Conservation (phyloP, 2,888 invertebrate genomes). For the Tortricodes alternella region DNA sequence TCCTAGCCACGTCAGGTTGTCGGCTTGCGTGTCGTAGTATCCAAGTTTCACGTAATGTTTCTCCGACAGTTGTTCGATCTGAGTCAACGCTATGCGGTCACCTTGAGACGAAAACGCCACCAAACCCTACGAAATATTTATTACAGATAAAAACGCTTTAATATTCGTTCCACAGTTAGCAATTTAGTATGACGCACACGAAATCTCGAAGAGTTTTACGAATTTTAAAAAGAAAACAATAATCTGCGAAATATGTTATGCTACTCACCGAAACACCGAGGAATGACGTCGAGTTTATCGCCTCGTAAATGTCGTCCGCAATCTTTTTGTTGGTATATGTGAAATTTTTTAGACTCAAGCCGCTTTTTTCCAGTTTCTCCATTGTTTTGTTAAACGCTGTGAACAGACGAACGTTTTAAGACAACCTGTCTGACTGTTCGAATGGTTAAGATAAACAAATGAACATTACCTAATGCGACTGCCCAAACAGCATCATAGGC, state of each 20-base stretch:
- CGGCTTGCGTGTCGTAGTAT: conserved; percentile 97
- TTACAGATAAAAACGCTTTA: conserved; percentile 14
- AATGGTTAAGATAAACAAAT: neutral
- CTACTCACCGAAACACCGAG: conserved; percentile 97
- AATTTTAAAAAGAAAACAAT: neutral
- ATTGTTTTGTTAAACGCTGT: conserved; percentile 98
- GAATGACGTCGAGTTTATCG: conserved; percentile 99
- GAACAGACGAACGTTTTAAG: conserved; percentile 39
- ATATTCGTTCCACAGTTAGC: too few relatives aligned
- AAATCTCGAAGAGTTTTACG: neutral
- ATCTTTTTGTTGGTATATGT: conserved; percentile 97
- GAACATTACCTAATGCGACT: conserved; percentile 90
- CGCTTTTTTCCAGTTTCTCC: conserved; percentile 90
- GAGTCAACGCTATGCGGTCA: conserved; percentile 98
- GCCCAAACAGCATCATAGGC: conserved; percentile 99
- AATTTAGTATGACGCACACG: neutral
- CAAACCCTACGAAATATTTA: conserved; percentile 86
- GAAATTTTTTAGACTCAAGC: conserved; percentile 95
- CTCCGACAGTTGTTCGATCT: conserved; percentile 98
- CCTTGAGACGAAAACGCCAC: conserved; percentile 99
- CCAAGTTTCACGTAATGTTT: conserved; percentile 97
- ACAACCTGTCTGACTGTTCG: neutral
- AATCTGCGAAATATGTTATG: neutral
- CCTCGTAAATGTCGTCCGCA: conserved; percentile 97
- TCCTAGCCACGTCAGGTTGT: conserved; percentile 97